Evolutionary conservation across 2,888 invertebrate genomes (phyloP).

Genomic region (Cryptops parisi): DNA sequence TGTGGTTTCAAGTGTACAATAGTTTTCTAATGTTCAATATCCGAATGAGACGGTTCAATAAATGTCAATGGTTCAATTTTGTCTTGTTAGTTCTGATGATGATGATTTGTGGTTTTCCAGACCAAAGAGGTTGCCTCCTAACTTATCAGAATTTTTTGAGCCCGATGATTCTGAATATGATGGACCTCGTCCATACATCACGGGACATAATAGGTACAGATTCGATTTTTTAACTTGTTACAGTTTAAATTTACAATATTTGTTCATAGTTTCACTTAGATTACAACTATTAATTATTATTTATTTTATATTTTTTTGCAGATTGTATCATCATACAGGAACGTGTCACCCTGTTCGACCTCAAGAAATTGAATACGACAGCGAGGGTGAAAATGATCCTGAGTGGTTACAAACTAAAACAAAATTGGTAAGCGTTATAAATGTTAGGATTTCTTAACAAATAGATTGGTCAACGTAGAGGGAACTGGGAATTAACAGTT

Average conservation of each 20-base stretch:
- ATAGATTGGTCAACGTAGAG: too few species aligned
- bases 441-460: background rate
- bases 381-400: slow-evolving; percentile 87
- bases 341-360: slow-evolving; percentile 88
- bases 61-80: background rate
- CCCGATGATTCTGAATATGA: slow-evolving; percentile 61
- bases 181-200: slow-evolving; percentile 73
- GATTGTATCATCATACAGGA: slow-evolving; percentile 85
- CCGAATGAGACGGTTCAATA: too few species aligned
- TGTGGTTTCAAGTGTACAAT: background rate
- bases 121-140: slow-evolving; percentile 48
- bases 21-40: too few species aligned
- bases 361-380: slow-evolving; percentile 85
- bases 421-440: slow-evolving; percentile 44
- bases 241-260: slow-evolving; percentile 21
- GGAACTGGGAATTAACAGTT: too few species aligned
- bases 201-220: slow-evolving; percentile 79
- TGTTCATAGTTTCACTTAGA: slow-evolving; percentile 15
- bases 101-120: slow-evolving; percentile 18
- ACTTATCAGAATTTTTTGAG: slow-evolving; percentile 76
- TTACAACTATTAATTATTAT: background rate
- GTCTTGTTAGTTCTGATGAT: background rate
- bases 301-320: slow-evolving; percentile 27
- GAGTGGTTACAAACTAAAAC: slow-evolving; percentile 87
- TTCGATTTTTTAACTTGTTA: too few species aligned